Evolutionary conservation across 2,888 invertebrate species (phyloP), one percentile per base, ranked within the genome.

Genomic region (Phalangium opilio): DNA sequence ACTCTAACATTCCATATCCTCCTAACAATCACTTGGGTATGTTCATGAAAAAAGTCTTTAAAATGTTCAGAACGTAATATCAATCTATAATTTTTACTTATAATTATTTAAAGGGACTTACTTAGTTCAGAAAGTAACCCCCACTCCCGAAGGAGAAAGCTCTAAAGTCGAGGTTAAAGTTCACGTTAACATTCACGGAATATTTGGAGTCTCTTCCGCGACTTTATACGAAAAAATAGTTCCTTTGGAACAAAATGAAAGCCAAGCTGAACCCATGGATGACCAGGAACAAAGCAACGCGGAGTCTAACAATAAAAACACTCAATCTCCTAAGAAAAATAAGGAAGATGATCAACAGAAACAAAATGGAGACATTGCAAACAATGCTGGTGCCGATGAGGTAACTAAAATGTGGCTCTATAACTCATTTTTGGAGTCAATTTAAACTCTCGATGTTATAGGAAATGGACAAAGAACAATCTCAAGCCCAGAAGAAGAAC

Each of bases 141-240:
- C 95, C 3, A 83, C 80, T 21, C 68, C 82, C 1, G 85, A 85
- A 53, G 91, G 91, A 27, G 89, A 89, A 61, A 78, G 82, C n/a
- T 83, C 87, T 54, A 95, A 91, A 68, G 82, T 96, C 1, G 95
- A 95, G 70, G 81, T 98, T 3, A 96, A 95, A 72, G 87, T 90
- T 5, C 77, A 93, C 58, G 75, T 98, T 46, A 93, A 95, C 71
- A 74, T 84, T 43, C 83, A 98, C 66, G 96, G 98, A 44, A 80
- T 95, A 51, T 80, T 98, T 62, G 76, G 78, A 11, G 78, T 96
- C 19, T 78, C 82, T 11, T 83, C 83, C 45, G 96, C 96, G 3
- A 79, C 83, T 0, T 70, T 89, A 47, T 59, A 63, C 45, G 67
- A 44, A 50, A 55, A 46, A 39, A 35, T 19, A 35, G 15, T 14